These are phyloP conservation scores for Halisarca cf. caerulea DNA, from an alignment of 37 sponge, comb jelly and placozoan species.

Conservation along the genomic window DNA sequence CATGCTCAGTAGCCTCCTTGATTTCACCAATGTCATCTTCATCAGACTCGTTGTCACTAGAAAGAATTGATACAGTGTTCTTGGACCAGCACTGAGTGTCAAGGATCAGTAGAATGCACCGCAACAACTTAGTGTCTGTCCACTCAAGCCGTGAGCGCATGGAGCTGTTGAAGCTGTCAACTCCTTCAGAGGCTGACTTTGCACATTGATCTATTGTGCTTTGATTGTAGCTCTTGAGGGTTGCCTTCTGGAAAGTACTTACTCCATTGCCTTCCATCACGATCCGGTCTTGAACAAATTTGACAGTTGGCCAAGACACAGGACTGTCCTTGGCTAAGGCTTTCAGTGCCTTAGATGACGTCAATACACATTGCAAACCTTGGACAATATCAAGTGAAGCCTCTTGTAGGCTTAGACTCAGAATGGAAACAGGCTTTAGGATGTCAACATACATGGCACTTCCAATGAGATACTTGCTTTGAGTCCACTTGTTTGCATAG, in stretches of 20 bases:
- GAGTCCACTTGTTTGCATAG: constrained; percentile 43
- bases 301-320: not conserved
- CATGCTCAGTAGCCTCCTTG: constrained; percentile 32
- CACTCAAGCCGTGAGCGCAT: constrained; percentile 17
- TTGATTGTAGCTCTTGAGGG: too few species aligned
- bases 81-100: constrained; percentile 54
- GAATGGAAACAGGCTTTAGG: constrained; percentile 38
- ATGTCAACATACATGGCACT: constrained; percentile 65
- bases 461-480: constrained; percentile 68
- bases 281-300: not conserved
- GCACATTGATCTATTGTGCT: too few species aligned
- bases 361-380: constrained; percentile 2
- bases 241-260: too few species aligned
- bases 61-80: constrained; percentile 15
- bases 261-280: too few species aligned
- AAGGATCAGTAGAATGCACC: constrained; percentile 32
- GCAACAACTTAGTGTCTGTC: constrained; percentile 22
- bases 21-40: constrained; percentile 28
- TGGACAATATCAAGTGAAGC: constrained; percentile 32
- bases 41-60: constrained; percentile 30
- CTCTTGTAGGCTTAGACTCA: constrained; percentile 33
- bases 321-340: not conserved
- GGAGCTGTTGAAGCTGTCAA: constrained; percentile 10
- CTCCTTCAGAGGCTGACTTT: constrained; percentile 37
- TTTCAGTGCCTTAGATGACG: not conserved